Evolutionary conservation across 2,888 invertebrate genomes (phyloP).

Genomic region (Piscicola geometra): DNA sequence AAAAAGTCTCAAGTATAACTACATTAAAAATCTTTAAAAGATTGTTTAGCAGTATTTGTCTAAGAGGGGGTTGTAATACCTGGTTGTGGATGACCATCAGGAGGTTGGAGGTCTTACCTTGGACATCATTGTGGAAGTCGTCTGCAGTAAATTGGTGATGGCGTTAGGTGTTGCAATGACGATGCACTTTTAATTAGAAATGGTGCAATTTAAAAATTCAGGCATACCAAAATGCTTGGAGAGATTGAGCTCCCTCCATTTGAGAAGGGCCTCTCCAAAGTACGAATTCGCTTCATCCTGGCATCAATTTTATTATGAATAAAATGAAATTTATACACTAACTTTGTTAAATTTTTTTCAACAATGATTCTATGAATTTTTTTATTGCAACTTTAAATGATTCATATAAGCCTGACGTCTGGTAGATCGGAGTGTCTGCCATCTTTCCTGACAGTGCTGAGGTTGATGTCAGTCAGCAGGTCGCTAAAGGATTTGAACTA

Average conservation of each 20-base stretch:
- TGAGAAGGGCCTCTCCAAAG: constrained; percentile 75
- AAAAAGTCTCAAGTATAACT: too few relatives aligned
- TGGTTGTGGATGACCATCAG: constrained; percentile 71
- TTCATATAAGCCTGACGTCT: constrained; percentile 59
- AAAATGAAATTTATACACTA: constrained; percentile 3
- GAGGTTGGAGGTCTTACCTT: constrained; percentile 69
- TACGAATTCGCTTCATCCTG: constrained; percentile 66
- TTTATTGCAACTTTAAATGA: too few relatives aligned
- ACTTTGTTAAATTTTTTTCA: constrained; percentile 12
- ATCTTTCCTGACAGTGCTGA: constrained; percentile 80
- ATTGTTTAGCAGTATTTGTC: too few relatives aligned
- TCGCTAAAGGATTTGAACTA: constrained; percentile 72
- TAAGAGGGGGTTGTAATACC: constrained; percentile 47
- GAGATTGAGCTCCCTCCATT: constrained; percentile 83
- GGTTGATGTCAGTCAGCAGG: constrained; percentile 75
- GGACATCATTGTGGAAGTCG: constrained; percentile 71
- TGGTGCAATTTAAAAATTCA: too few relatives aligned
- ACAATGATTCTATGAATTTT: too few relatives aligned
- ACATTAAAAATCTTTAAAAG: too few relatives aligned
- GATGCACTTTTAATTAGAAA: background rate
- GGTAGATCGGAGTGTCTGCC: constrained; percentile 65
- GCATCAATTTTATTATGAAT: constrained; percentile 29
- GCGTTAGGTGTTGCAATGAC: background rate
- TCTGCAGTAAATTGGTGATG: constrained; percentile 49
- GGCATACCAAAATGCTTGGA: constrained; percentile 69